phyloP scores from a whole-genome alignment of 2,888 invertebrate genomes.

The Odontothrips loti region DNA sequence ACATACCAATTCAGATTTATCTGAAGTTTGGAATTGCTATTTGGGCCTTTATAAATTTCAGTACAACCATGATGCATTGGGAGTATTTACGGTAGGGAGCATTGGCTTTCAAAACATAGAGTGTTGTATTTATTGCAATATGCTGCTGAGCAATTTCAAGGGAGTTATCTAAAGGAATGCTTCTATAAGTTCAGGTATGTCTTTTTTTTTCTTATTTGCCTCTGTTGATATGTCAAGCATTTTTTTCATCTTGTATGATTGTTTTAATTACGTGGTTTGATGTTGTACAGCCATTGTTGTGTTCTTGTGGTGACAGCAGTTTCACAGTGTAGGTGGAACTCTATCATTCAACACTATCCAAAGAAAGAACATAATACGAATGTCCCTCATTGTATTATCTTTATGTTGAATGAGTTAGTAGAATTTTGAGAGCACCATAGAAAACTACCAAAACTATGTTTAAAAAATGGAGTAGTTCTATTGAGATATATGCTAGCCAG shows the following conservation, averaged over 20 bases:
- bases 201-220: not conserved
- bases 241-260: not conserved
- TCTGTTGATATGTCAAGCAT: not conserved
- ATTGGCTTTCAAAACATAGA: no score
- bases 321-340: not conserved
- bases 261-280: not conserved
- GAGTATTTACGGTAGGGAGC: no score
- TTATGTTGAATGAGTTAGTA: not conserved
- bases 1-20: no score
- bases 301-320: not conserved
- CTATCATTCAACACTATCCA: not conserved
- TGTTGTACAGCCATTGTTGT: not conserved
- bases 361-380: not conserved
- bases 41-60: no score
- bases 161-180: not conserved
- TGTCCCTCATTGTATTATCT: not conserved
- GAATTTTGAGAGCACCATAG: not conserved
- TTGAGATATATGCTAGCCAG: not conserved
- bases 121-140: no score
- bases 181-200: not conserved
- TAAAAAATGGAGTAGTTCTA: not conserved
- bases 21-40: no score
- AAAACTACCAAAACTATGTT: not conserved
- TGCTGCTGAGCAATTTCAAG: no score
- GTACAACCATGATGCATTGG: no score